phyloP scores from a whole-genome alignment of 2,888 invertebrate genomes.

The Drosophila kuntzei region DNA sequence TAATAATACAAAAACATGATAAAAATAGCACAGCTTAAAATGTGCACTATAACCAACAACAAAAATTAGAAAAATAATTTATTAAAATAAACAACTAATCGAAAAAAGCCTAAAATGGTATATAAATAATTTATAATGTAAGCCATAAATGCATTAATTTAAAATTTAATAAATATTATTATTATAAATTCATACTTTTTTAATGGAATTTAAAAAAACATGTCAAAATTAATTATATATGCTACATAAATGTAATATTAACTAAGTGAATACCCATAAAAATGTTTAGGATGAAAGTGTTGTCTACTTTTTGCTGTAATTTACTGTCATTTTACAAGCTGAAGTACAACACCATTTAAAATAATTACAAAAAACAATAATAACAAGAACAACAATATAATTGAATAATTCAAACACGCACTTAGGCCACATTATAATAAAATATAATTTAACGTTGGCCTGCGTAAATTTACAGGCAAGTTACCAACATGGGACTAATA shows the following conservation, averaged over 20 bases:
- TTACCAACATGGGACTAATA: slow-evolving; percentile 83
- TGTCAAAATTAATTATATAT: background rate
- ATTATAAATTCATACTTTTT: background rate
- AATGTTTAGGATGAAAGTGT: slow-evolving; percentile 15
- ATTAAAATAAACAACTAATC: slow-evolving; percentile 17
- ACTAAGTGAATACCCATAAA: background rate
- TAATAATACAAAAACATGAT: background rate
- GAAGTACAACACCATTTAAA: slow-evolving; percentile 55
- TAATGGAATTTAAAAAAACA: background rate
- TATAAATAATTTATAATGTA: slow-evolving; percentile 2
- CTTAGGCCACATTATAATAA: slow-evolving; percentile 63
- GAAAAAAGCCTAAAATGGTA: slow-evolving; percentile 13
- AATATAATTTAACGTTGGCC: slow-evolving; percentile 55
- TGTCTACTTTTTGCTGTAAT: slow-evolving; percentile 57
- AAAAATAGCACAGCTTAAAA: background rate
- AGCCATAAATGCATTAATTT: background rate
- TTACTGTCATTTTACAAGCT: slow-evolving; percentile 14
- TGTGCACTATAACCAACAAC: slow-evolving; percentile 6
- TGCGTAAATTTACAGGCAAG: slow-evolving; percentile 41
- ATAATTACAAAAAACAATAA: slow-evolving; percentile 60
- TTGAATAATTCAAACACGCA: slow-evolving; percentile 72
- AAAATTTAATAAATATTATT: background rate
- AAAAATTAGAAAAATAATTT: slow-evolving; percentile 1
- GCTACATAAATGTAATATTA: background rate
- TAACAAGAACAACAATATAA: slow-evolving; percentile 56